Conservation (phyloP, 1,140 invertebrate species). For the Drosophila equinoxialis region DNA sequence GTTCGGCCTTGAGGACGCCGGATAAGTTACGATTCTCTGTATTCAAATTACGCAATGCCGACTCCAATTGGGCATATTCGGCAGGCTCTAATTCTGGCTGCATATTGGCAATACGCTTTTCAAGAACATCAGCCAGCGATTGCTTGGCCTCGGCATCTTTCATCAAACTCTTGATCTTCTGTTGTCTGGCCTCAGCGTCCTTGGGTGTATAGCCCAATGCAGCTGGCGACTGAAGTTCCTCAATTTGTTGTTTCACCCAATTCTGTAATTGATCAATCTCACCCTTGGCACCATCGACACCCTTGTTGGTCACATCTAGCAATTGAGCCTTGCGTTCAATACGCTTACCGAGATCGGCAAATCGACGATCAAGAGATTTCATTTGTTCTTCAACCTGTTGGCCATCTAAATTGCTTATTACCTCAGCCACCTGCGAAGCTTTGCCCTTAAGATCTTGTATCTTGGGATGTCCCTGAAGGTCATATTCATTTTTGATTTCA, state of each 20-base stretch:
- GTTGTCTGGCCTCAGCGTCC: conserved; percentile 88
- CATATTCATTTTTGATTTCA: conserved; percentile 88
- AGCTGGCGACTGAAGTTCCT: conserved; percentile 87
- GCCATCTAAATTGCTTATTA: conserved; percentile 93
- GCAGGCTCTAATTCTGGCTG: conserved; percentile 92
- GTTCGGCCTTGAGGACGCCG: conserved; percentile 88
- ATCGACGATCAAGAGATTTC: conserved; percentile 91
- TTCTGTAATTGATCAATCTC: conserved; percentile 90
- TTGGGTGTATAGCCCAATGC: conserved; percentile 90
- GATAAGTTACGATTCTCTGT: conserved; percentile 89
- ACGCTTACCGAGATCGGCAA: conserved; percentile 92
- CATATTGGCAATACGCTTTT: conserved; percentile 92
- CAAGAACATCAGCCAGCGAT: conserved; percentile 90
- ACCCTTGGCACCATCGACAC: conserved; percentile 89
- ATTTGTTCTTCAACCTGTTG: conserved; percentile 96
- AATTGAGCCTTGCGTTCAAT: conserved; percentile 92
- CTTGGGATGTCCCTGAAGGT: conserved; percentile 87
- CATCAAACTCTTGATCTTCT: conserved; percentile 88
- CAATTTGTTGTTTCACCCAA: conserved; percentile 91
- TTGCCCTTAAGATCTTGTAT: conserved; percentile 88
- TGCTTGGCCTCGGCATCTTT: conserved; percentile 94
- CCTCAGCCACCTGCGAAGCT: conserved; percentile 88
- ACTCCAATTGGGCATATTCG: conserved; percentile 89
- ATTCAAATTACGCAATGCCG: conserved; percentile 86
- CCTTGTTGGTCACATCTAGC: conserved; percentile 90